Percentiles rank a stretch among this genome's conserved stretches.
Conservation (phyloP, 2,113 vertebrate species). For the Dicentrarchus labrax region DNA sequence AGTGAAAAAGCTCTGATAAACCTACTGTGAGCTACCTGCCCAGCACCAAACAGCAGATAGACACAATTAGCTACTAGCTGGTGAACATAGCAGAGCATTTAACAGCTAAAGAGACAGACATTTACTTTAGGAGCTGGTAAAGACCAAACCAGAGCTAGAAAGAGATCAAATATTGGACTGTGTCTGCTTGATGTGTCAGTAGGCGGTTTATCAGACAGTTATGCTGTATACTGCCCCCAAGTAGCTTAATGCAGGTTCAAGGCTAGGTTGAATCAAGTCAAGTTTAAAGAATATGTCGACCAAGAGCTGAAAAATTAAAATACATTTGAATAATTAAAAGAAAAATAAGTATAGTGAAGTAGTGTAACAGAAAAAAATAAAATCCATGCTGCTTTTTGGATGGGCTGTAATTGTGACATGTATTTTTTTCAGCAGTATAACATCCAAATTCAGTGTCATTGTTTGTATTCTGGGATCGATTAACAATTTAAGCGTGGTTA, state of each 20-base stretch:
- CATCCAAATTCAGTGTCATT: neutral
- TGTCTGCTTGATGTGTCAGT: too few relatives aligned
- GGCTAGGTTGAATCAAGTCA: neutral
- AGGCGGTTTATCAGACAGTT: too few relatives aligned
- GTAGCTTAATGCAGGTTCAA: neutral
- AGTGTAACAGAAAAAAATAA: neutral
- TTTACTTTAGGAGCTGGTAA: neutral
- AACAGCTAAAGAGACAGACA: neutral
- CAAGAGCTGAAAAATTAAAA: neutral
- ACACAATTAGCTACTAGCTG: neutral
- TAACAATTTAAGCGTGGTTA: neutral
- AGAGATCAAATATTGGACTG: neutral
- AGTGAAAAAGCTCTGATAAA: neutral
- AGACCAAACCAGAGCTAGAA: neutral
- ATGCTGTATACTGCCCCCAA: too few relatives aligned
- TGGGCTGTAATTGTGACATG: neutral
- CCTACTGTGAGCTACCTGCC: neutral
- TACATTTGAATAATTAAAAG: neutral
- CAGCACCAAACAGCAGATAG: neutral
- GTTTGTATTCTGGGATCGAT: constrained; percentile 3
- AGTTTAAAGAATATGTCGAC: neutral
- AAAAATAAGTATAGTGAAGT: neutral
- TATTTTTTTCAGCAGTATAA: neutral
- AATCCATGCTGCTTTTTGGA: neutral
- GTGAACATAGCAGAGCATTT: neutral